Percentiles rank a stretch among this genome's conserved stretches.
Conservation (phyloP, 2,888 invertebrate genomes). For the Cheilosia vernalis region DNA sequence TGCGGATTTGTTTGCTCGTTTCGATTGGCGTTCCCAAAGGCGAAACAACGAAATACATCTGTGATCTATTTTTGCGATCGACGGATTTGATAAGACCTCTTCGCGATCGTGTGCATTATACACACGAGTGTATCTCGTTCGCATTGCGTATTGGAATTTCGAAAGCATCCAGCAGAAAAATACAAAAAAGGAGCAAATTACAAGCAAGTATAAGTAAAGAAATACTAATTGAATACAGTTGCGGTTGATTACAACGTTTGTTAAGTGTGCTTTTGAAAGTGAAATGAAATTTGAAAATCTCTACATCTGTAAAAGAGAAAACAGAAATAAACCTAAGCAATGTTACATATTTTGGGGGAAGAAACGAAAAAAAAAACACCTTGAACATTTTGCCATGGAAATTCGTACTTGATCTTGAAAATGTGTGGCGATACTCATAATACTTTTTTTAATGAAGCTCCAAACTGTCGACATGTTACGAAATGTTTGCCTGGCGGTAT, state of each 20-base stretch:
- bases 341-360: not conserved
- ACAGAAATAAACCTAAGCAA: not conserved
- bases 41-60: conserved; percentile 21
- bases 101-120: conserved; percentile 46
- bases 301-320: not conserved
- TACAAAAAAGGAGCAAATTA: conserved; percentile 19
- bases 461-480: conserved; percentile 48
- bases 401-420: conserved; percentile 71
- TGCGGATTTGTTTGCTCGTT: conserved; percentile 5
- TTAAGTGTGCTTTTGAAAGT: not conserved
- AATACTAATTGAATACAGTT: conserved; percentile 18
- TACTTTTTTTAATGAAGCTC: conserved; percentile 43
- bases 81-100: conserved; percentile 64
- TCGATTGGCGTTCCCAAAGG: conserved; percentile 26
- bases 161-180: conserved; percentile 37
- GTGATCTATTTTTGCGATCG: conserved; percentile 70
- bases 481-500: conserved; percentile 26
- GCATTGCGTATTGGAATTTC: conserved; percentile 56
- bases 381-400: conserved; percentile 54
- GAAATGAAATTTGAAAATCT: not conserved
- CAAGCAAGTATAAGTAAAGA: conserved; percentile 63
- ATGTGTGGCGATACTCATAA: conserved; percentile 12
- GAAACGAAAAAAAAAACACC: conserved; percentile 7
- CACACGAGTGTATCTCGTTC: conserved; percentile 23
- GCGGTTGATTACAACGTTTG: not conserved